phyloP scores from a whole-genome alignment of 2,797 vertebrate species.

The Hypotaenidia philippensis region DNA sequence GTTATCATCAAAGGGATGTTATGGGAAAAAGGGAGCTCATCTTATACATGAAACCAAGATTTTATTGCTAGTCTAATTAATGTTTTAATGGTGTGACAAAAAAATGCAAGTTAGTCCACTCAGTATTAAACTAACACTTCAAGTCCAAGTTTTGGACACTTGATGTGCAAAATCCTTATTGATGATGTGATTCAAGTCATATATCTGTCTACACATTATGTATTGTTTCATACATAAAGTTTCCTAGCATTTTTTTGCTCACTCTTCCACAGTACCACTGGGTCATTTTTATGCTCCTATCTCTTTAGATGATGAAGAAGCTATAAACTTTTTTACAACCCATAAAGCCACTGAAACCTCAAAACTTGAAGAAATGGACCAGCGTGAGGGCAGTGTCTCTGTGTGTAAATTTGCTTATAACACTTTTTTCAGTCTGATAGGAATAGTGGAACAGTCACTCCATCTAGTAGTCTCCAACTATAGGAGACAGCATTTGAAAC shows the following conservation, averaged over 20 bases:
- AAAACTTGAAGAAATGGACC: not conserved
- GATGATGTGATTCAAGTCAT: not conserved
- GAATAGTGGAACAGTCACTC: not conserved
- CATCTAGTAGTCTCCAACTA: not conserved
- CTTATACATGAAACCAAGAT: not conserved
- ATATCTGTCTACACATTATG: fast-evolving
- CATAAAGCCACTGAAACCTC: not conserved
- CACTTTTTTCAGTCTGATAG: not conserved
- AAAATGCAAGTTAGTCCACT: not conserved
- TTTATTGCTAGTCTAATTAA: not conserved
- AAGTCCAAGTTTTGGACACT: not conserved
- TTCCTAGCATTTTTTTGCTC: not conserved
- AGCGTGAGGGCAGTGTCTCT: not conserved
- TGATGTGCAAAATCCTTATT: not conserved
- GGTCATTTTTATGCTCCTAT: not conserved
- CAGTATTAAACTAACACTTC: not conserved
- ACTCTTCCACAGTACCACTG: not conserved
- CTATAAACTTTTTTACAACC: not conserved
- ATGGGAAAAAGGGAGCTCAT: not conserved
- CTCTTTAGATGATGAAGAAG: not conserved
- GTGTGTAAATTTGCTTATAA: not conserved
- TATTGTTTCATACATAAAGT: not conserved
- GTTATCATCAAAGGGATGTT: not conserved
- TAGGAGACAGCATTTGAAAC: not conserved
- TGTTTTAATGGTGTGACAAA: not conserved